Base-by-base conservation (phyloP, 2,888 invertebrate genomes). In the Diaprepes abbreviatus region DNA sequence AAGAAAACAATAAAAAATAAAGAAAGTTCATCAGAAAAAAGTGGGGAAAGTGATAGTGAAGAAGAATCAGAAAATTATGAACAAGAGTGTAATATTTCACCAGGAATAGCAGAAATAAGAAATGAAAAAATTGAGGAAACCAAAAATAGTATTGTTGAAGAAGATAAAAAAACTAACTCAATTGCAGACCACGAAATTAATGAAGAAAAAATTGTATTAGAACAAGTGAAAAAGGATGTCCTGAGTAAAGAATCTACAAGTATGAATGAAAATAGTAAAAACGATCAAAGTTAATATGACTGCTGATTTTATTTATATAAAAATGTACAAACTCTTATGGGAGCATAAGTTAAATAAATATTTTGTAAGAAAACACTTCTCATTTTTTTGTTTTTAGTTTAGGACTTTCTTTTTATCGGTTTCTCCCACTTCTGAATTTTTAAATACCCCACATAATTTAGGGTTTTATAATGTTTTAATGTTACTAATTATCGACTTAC, bases 1-100 rank as follows among this genome's bases (percentile, higher is more conserved):
- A 45, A 70, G 57, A 71, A 75, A 71, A n/a, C 35, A 28, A 65
- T 76, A 63, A 60, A 28, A 43, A 73, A 65, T 38, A 64, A 66
- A 62, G 52, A 72, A 57, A 72, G 71, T 59, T 66, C 71, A 54
- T 63, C 54, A 3, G 72, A 74, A 36, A 38, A 72, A 70, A 70
- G 71, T 57, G 65, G 68, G 63, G 63, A 72, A 31, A 58, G 50
- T 28, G 52, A 65, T 28, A 24, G 21, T 40, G 74, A 71, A 0
- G 67, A 68, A 14, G 52, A 48, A 21, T 17, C 48, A 33, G 52
- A 36, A 7, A 58, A 31, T 3, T 6, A 54, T 36, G 33, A 58
- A 33, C 31, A 43, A 38, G 17, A 16, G n/a, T n/a, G n/a, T n/a
- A n/a, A n/a, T n/a, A n/a, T n/a, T n/a, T n/a, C n/a, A n/a, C n/a